Percentiles rank a stretch among this genome's conserved stretches.
Conservation (phyloP, 2,797 vertebrate genomes). For the Dermochelys coriacea region DNA sequence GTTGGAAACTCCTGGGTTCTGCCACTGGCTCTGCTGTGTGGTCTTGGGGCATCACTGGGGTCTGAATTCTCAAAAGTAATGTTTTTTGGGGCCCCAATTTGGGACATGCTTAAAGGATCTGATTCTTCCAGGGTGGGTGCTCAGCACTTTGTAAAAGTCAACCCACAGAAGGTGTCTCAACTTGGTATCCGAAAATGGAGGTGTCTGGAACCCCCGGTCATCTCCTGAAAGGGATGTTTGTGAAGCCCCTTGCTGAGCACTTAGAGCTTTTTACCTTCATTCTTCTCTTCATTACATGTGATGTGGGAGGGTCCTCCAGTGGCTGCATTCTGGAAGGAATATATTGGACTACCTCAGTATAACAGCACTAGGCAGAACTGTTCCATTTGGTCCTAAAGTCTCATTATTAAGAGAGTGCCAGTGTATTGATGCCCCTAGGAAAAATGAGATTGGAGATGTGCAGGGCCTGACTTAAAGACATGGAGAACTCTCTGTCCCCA, state of each 20-base stretch:
- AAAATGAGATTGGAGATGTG: not conserved
- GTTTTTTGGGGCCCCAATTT: fast-evolving
- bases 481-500: not conserved
- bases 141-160: not conserved
- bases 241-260: not conserved
- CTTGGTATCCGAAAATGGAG: not conserved
- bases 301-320: not conserved
- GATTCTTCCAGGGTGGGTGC: not conserved
- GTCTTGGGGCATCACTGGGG: not conserved
- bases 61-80: not conserved
- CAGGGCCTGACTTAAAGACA: not conserved
- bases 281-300: not conserved
- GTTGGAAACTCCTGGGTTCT: not conserved
- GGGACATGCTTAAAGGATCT: not conserved
- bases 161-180: not conserved
- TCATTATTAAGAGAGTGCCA: not conserved
- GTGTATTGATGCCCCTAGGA: not conserved
- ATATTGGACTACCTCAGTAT: not conserved
- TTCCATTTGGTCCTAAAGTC: not conserved
- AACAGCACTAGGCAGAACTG: not conserved
- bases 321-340: not conserved
- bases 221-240: not conserved
- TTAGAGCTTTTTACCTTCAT: not conserved
- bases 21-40: not conserved
- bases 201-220: not conserved